phyloP scores from a whole-genome alignment of 2,797 vertebrate genomes.

The Gambusia yucatana region DNA sequence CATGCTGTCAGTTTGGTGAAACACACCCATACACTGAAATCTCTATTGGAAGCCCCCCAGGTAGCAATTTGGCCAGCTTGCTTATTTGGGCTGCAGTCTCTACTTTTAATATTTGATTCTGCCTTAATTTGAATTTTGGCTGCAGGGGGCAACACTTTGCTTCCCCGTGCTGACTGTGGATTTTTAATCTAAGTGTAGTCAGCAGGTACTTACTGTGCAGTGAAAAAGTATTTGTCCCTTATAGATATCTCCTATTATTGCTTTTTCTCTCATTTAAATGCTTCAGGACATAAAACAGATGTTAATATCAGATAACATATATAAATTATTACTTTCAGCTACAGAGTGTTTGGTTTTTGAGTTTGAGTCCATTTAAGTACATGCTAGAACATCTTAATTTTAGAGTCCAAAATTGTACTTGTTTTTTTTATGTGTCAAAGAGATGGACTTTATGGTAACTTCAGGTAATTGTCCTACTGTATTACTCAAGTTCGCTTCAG shows the following conservation, averaged over 20 bases:
- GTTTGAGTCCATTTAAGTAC: not conserved
- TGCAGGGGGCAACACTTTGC: constrained; percentile 34
- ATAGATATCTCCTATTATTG: not conserved
- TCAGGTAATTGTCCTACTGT: too few species aligned
- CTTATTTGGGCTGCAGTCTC: constrained; percentile 36
- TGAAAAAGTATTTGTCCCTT: not conserved
- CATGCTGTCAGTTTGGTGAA: constrained; percentile 69
- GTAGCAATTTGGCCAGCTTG: constrained; percentile 36
- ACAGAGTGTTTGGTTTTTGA: not conserved
- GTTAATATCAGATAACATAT: not conserved
- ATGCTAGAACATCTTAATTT: not conserved
- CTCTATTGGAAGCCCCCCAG: constrained; percentile 64
- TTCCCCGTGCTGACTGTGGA: constrained; percentile 13
- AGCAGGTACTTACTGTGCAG: constrained; percentile 13
- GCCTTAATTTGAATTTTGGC: constrained; percentile 47
- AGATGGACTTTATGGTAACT: too few species aligned
- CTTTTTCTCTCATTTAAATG: not conserved
- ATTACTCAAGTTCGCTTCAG: too few species aligned
- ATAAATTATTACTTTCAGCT: not conserved
- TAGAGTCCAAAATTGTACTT: too few species aligned
- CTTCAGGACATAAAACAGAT: not conserved
- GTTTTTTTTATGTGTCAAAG: too few species aligned
- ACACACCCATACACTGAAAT: constrained; percentile 66
- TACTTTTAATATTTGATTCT: constrained; percentile 41
- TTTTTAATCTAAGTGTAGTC: constrained; percentile 17